Conservation (phyloP, 2,888 invertebrate species). For the Eupeodes luniger region DNA sequence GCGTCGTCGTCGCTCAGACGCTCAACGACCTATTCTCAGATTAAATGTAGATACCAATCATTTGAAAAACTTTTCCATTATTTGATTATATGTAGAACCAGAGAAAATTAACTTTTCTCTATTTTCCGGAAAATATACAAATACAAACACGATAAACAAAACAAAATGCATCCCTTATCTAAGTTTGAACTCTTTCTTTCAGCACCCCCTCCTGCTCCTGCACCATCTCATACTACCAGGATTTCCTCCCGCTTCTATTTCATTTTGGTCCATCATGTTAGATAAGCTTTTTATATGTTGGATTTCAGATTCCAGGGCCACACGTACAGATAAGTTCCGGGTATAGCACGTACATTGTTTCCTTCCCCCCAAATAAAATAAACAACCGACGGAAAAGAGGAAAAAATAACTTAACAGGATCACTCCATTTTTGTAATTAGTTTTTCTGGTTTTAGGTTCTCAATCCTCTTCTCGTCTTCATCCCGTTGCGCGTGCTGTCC, state of each 20-base stretch:
- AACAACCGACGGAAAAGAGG: conserved; percentile 1
- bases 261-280: conserved; percentile 28
- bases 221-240: no score
- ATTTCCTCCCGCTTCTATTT: background rate
- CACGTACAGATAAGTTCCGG: conserved; percentile 39
- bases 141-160: conserved; percentile 44
- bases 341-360: conserved; percentile 56
- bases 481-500: conserved; percentile 60
- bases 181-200: conserved; percentile 51
- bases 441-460: conserved; percentile 63
- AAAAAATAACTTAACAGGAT: conserved; percentile 58
- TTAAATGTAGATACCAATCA: conserved; percentile 44
- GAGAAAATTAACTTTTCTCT: conserved; percentile 50
- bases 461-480: conserved; percentile 6
- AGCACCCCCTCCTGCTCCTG: no score
- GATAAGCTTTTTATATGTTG: conserved; percentile 47
- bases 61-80: conserved; percentile 63
- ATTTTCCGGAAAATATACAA: conserved; percentile 43
- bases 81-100: conserved; percentile 61
- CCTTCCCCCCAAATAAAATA: conserved; percentile 15
- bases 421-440: conserved; percentile 74
- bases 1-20: no score
- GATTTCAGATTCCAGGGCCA: conserved; percentile 25
- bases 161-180: conserved; percentile 62
- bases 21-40: conserved; percentile 12